These are phyloP conservation scores for Leucosticte australis DNA, from an alignment of 2,113 vertebrate genomes.

Conservation along the genomic window DNA sequence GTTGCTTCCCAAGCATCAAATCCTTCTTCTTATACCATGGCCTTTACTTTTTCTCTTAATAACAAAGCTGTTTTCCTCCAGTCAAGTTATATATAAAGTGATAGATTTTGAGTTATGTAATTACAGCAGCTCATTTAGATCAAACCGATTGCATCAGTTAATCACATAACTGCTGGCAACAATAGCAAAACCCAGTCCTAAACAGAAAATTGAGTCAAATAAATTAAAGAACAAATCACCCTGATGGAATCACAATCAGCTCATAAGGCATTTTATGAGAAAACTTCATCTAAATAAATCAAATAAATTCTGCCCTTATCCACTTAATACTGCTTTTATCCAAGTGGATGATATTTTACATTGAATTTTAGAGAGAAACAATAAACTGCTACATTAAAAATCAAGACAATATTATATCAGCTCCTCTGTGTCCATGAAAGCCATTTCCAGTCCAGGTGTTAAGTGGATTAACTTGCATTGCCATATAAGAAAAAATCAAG, in stretches of 20 bases:
- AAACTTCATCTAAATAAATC: not conserved
- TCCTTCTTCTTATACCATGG: not conserved
- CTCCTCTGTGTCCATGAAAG: not conserved
- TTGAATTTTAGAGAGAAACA: not conserved
- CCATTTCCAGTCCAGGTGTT: not conserved
- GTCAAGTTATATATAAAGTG: not conserved
- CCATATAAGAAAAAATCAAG: not conserved
- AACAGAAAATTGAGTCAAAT: constrained; percentile 24
- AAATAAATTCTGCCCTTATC: not conserved
- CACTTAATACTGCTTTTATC: not conserved
- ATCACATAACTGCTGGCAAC: not conserved
- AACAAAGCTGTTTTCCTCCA: not conserved
- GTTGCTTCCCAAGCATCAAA: not conserved
- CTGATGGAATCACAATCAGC: not conserved
- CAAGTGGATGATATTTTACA: not conserved
- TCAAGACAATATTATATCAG: not conserved
- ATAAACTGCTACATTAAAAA: not conserved
- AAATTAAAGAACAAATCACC: not conserved
- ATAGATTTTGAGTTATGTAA: not conserved
- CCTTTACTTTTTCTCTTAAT: not conserved
- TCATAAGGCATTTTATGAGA: not conserved
- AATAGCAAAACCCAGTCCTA: not conserved
- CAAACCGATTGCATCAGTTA: not conserved
- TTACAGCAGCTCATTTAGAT: not conserved
- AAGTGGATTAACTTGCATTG: not conserved